A percentile compares a stretch with the other conserved stretches of the same genome.
phyloP scores from a whole-genome alignment of 1,140 invertebrate species.

The Lucilia cuprina region DNA sequence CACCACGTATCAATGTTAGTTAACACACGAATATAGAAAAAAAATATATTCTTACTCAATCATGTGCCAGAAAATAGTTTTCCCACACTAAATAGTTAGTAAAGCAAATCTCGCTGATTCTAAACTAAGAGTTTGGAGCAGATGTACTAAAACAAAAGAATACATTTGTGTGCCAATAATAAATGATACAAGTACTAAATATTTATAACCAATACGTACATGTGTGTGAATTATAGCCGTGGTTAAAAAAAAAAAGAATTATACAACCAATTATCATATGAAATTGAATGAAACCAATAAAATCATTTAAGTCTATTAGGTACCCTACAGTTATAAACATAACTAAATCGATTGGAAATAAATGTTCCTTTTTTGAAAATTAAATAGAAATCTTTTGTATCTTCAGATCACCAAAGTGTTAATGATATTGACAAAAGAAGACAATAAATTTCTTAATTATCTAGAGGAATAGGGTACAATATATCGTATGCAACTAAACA shows the following conservation, averaged over 20 bases:
- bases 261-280: background rate
- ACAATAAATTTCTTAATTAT: too few species aligned
- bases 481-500: background rate
- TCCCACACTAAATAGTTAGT: background rate
- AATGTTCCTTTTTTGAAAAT: too few species aligned
- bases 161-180: background rate
- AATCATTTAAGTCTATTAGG: background rate
- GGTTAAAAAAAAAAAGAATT: background rate
- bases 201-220: background rate
- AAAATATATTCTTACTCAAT: too few species aligned
- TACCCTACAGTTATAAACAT: background rate
- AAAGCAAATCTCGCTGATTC: background rate
- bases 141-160: too few species aligned
- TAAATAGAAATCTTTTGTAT: too few species aligned
- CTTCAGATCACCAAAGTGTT: too few species aligned
- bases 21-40: background rate
- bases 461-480: background rate
- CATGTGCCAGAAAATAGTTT: background rate
- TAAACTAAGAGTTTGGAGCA: background rate
- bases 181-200: background rate
- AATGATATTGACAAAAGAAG: too few species aligned
- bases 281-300: background rate
- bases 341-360: background rate
- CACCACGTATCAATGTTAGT: background rate
- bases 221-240: background rate